Percentiles rank a stretch among this genome's conserved stretches.
Conservation (phyloP, 1,140 invertebrate species). For the Apis dorsata region DNA sequence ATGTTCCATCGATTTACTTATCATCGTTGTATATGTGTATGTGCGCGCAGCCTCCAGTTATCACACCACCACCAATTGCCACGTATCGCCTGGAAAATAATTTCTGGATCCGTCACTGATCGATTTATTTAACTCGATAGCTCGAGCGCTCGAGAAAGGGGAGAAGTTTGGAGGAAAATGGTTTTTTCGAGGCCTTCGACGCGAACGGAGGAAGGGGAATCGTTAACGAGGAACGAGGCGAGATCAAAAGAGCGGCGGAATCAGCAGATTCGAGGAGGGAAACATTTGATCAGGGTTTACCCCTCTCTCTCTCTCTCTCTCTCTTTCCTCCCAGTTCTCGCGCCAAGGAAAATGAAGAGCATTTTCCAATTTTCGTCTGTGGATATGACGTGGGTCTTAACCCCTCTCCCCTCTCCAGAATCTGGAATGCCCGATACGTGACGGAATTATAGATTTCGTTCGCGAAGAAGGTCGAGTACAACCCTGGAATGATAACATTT, state of each 20-base stretch:
- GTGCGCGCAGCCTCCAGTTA: neutral
- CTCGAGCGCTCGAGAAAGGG: neutral
- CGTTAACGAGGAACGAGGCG: constrained; percentile 45
- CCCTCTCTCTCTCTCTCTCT: neutral
- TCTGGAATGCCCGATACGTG: constrained; percentile 68
- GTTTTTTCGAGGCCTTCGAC: neutral
- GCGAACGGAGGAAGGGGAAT: neutral
- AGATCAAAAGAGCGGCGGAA: constrained; percentile 47
- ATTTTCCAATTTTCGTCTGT: constrained; percentile 73
- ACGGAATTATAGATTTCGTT: constrained; percentile 63
- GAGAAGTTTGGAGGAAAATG: neutral
- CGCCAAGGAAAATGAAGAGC: constrained; percentile 66
- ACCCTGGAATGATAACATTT: constrained; percentile 63
- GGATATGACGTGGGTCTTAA: constrained; percentile 66
- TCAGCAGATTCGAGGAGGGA: constrained; percentile 41
- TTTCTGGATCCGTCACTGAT: no score
- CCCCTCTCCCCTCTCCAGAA: constrained; percentile 42
- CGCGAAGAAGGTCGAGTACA: constrained; percentile 49
- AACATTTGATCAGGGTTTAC: constrained; percentile 20
- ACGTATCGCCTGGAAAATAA: no score
- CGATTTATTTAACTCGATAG: no score
- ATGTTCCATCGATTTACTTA: neutral
- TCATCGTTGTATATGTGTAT: neutral
- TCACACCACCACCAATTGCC: no score
- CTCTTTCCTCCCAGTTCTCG: neutral